Evolutionary conservation across 2,797 vertebrate species (phyloP).

Genomic region (Acipenser oxyrinchus): DNA sequence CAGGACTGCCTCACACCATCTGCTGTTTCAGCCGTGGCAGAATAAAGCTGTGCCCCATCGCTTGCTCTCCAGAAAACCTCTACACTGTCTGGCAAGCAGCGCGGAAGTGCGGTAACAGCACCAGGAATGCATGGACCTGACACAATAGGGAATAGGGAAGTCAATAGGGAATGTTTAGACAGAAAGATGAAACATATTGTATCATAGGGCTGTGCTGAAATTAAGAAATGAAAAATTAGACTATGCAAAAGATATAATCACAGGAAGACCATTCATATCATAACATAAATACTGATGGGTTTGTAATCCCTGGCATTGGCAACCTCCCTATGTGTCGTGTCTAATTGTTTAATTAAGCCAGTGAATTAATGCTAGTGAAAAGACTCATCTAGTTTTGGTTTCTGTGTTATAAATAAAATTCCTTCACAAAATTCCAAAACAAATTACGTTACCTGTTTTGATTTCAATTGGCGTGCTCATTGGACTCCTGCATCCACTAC

Average conservation of each 20-base stretch:
- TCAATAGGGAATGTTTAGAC: too few relatives aligned
- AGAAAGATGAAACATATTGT: too few relatives aligned
- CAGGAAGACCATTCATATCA: too few relatives aligned
- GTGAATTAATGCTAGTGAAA: neutral
- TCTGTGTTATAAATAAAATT: neutral
- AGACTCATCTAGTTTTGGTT: neutral
- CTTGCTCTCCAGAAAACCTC: conserved; percentile 52
- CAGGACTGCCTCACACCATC: conserved; percentile 41
- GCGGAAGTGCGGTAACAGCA: conserved; percentile 39
- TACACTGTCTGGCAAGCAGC: conserved; percentile 56
- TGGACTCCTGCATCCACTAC: conserved; percentile 47
- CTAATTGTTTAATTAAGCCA: neutral
- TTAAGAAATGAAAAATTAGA: neutral
- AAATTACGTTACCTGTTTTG: conserved; percentile 44
- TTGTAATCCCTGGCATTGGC: too few relatives aligned
- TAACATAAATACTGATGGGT: too few relatives aligned
- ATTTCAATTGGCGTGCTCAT: conserved; percentile 36
- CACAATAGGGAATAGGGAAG: neutral
- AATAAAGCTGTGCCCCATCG: conserved; percentile 48
- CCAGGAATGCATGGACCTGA: conserved; percentile 60
- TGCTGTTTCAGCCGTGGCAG: conserved; percentile 32
- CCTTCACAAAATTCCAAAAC: neutral
- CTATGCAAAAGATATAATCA: too few relatives aligned
- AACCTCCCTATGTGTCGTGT: too few relatives aligned
- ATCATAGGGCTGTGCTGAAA: too few relatives aligned